Conservation (phyloP, 2,888 invertebrate genomes). For the Julus scanicus region DNA sequence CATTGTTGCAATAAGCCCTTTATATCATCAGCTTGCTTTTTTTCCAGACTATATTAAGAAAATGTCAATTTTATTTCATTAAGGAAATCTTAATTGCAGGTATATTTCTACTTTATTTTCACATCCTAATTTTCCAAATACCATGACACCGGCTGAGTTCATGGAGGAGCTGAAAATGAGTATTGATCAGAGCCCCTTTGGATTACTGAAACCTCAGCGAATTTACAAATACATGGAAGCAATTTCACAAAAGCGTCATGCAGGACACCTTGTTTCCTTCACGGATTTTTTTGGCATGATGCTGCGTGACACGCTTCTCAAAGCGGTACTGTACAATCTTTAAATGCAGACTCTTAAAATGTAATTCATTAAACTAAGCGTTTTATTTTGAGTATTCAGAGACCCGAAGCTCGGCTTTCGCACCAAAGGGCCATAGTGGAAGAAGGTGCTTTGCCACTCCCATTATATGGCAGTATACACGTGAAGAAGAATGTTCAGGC, state of each 20-base stretch:
- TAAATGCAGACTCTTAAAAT: background rate
- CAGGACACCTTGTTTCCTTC: constrained; percentile 68
- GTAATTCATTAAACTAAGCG: background rate
- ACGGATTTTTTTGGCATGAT: constrained; percentile 69
- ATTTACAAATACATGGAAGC: constrained; percentile 64
- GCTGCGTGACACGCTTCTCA: constrained; percentile 67
- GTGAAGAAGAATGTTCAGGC: constrained; percentile 68
- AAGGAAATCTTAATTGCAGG: constrained; percentile 61
- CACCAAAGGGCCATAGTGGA: constrained; percentile 65
- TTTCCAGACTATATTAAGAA: too few species aligned
- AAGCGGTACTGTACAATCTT: constrained; percentile 63
- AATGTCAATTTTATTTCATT: background rate
- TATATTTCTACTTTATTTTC: constrained; percentile 67
- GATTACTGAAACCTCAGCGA: constrained; percentile 63
- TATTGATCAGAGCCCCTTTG: constrained; percentile 65
- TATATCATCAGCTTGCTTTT: too few species aligned
- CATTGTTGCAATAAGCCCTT: too few species aligned
- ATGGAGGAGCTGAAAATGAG: constrained; percentile 65
- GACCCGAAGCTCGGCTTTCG: constrained; percentile 64
- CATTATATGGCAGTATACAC: constrained; percentile 67
- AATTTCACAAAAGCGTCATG: constrained; percentile 65
- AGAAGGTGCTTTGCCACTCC: constrained; percentile 65
- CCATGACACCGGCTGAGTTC: constrained; percentile 63
- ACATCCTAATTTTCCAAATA: constrained; percentile 61
- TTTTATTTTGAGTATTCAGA: constrained; percentile 60